Evolutionary conservation across 2,113 vertebrate genomes (phyloP), one percentile per base, ranked within the genome.

Genomic region (Vicugna pacos): DNA sequence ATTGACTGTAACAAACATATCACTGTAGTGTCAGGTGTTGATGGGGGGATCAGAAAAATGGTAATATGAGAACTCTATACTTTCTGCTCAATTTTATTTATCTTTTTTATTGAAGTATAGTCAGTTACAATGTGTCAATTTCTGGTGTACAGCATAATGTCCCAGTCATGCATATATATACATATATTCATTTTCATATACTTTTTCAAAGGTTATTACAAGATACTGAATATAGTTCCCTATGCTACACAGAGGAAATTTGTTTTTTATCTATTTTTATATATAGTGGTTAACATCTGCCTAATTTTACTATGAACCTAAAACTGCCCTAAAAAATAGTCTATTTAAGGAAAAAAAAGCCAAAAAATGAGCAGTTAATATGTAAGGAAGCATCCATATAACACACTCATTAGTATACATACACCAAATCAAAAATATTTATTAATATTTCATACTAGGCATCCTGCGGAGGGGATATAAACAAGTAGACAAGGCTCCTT

Each of bases 261-360:
- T 42, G 38, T 42, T 42, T 42, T 42, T 42, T 42, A 42, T 42
- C 4, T 42, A 42, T 42, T 42, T 42, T 42, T 42, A 42, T 42
- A 42, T 42, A 42, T 42, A 42, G 38, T 42, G 38, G 38, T 42
- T 42, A 42, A 42, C 38, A 42, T 73, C 80, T 79, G 32, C 24
- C 91, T 64, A 54, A 9, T 67, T 79, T 88, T 93, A 30, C 64
- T 73, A 32, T 32, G 28, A 96, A 77, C 4, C 42, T 79, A 65
- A 93, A 95, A 87, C 16, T 70, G 20, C 22, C 90, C 93, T 65
- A 62, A 94, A 93, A 93, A 42, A 64, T 3, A 76, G 15, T 42
- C 22, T 54, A 65, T 42, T 70, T 52, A 38, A 62, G 42, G 38
- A 73, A 64, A 69, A 67, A 58, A 65, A 90, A 90, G n/a, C 22